Conservation (phyloP, 2,113 vertebrate species). For the Struthidea cinerea region DNA sequence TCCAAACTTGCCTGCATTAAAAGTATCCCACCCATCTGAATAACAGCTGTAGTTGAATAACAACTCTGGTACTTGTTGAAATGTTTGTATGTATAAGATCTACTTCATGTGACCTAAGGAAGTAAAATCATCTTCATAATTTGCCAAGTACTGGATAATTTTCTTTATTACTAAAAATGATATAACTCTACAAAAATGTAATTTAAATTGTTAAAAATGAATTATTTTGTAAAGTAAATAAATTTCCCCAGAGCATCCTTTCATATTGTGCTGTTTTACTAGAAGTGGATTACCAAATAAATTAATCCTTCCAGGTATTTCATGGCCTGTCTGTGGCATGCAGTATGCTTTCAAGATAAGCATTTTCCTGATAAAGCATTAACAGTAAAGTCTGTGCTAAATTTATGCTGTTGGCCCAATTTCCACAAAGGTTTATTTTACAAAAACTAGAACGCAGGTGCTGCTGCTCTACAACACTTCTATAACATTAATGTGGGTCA, state of each 20-base stretch:
- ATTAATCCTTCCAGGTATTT: background rate
- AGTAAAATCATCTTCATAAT: background rate
- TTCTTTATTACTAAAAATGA: background rate
- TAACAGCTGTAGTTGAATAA: background rate
- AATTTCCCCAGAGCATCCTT: background rate
- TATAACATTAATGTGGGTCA: slow-evolving; percentile 32
- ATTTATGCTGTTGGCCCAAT: slow-evolving; percentile 15
- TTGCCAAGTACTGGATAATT: background rate
- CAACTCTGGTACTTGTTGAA: background rate
- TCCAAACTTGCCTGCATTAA: background rate
- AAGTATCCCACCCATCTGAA: background rate
- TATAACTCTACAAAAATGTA: background rate
- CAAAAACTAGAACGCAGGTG: slow-evolving; percentile 9
- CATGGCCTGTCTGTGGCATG: background rate
- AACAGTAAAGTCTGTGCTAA: background rate
- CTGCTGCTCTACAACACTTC: background rate
- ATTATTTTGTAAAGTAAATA: background rate
- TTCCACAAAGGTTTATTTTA: slow-evolving; percentile 27
- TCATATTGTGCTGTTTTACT: background rate
- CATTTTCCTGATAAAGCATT: background rate
- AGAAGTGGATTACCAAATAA: background rate
- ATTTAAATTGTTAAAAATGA: background rate
- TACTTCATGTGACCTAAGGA: background rate
- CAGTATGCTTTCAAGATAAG: background rate
- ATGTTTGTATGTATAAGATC: background rate